Evolutionary conservation across 1,140 invertebrate genomes (phyloP).

Genomic region (Triops cancriformis): DNA sequence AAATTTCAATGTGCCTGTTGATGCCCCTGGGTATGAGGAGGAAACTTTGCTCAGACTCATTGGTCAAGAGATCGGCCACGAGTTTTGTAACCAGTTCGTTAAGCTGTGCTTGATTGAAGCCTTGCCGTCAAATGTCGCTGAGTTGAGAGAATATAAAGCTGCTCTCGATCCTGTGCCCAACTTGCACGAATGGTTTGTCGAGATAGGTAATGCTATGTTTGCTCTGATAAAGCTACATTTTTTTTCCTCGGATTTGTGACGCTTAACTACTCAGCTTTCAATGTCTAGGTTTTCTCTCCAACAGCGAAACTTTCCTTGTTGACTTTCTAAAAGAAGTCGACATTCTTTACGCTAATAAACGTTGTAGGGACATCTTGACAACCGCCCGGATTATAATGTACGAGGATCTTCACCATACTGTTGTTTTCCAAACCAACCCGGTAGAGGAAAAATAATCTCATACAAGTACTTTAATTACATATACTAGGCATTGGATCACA

Average conservation of each 20-base stretch:
- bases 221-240: neutral
- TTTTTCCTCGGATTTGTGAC: neutral
- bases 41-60: slow-evolving; percentile 52
- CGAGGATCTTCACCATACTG: slow-evolving; percentile 68
- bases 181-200: slow-evolving; percentile 55
- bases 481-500: slow-evolving; percentile 7
- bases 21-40: slow-evolving; percentile 43
- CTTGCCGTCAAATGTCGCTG: slow-evolving; percentile 61
- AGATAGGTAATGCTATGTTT: slow-evolving; percentile 40
- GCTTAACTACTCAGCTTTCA: neutral
- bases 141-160: slow-evolving; percentile 54
- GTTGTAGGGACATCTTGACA: slow-evolving; percentile 56
- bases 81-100: slow-evolving; percentile 57
- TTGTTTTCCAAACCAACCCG: slow-evolving; percentile 41
- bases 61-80: slow-evolving; percentile 49
- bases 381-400: slow-evolving; percentile 64
- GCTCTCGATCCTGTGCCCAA: slow-evolving; percentile 54
- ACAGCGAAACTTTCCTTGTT: slow-evolving; percentile 45
- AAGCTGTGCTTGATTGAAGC: slow-evolving; percentile 63
- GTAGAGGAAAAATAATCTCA: neutral
- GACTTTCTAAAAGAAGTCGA: slow-evolving; percentile 69
- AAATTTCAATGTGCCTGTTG: slow-evolving; percentile 50
- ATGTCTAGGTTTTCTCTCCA: slow-evolving; percentile 33
- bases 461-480: neutral
- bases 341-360: slow-evolving; percentile 65